phyloP scores from a whole-genome alignment of 1,140 invertebrate species.

The Thereuonema tuberculata region DNA sequence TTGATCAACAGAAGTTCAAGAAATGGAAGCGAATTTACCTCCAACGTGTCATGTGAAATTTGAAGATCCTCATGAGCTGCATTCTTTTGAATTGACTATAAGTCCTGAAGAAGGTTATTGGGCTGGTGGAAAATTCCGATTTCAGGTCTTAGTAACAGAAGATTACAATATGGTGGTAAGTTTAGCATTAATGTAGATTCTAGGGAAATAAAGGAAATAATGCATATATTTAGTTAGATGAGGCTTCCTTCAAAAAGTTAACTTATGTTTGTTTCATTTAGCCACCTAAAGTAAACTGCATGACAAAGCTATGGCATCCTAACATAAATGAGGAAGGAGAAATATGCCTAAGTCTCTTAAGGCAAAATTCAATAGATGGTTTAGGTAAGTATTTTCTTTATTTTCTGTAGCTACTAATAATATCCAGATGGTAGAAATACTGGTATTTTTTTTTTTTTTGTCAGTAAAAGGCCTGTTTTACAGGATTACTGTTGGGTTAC shows the following conservation, averaged over 20 bases:
- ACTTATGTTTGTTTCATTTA: slow-evolving; percentile 37
- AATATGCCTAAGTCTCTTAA: slow-evolving; percentile 78
- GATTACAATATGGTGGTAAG: slow-evolving; percentile 78
- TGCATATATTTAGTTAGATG: not conserved
- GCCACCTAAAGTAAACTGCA: slow-evolving; percentile 83
- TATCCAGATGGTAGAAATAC: not conserved
- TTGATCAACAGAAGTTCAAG: slow-evolving; percentile 50
- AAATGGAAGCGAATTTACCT: slow-evolving; percentile 75
- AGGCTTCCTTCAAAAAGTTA: not conserved
- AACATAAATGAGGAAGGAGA: slow-evolving; percentile 92
- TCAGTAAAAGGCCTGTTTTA: too few relatives aligned
- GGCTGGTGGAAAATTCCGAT: slow-evolving; percentile 69
- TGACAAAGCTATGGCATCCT: slow-evolving; percentile 87
- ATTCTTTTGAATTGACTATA: slow-evolving; percentile 63
- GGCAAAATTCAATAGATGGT: slow-evolving; percentile 84
- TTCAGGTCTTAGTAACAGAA: slow-evolving; percentile 71
- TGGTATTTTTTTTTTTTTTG: too few relatives aligned
- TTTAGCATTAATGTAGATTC: too few relatives aligned
- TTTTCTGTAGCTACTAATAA: not conserved
- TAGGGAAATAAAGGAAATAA: not conserved
- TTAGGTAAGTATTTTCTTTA: slow-evolving; percentile 40
- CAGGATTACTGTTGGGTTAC: too few relatives aligned
- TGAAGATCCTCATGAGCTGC: slow-evolving; percentile 63
- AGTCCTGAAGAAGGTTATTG: slow-evolving; percentile 80
- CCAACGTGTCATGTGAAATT: slow-evolving; percentile 62